Base-by-base conservation (phyloP, 2,113 vertebrate genomes). In the Elephantulus edwardii region DNA sequence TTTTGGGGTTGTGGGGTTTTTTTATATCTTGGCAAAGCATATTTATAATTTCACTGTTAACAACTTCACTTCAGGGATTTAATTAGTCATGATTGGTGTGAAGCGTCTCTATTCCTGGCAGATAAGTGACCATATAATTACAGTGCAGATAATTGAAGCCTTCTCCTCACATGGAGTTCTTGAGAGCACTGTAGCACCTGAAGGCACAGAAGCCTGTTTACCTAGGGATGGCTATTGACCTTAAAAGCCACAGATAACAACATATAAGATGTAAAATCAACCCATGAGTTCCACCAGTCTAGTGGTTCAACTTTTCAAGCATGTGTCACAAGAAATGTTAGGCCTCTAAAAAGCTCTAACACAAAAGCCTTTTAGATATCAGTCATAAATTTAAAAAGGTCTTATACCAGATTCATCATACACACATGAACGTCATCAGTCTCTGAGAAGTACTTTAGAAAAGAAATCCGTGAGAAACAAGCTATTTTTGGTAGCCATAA, bases 11-110 rank as follows among this genome's bases (percentile, higher is more conserved):
- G 54, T 56, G 24, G 26, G 16, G 11, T 66, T 88, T 91, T 88
- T 52, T 5, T n/a, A 52, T 38, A 89, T 77, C 5, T 86, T 91
- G 40, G 16, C 6, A 30, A 83, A 76, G 2, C 9, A 83, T 80
- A 88, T 38, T 82, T 93, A n/a, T 72, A 58, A 88, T 90, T 81
- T 75, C 76, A 48, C 35, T 35, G 66, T 38, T 81, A 56, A 48
- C 2, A 50, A 24, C 4, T 91, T 75, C 44, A 84, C 38, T 33
- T 94, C n/a, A 42, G 17, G 82, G 68, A 84, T 72, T 74, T 78
- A 87, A 70, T 77, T 70, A 74, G 26, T 83, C 26, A 38, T 74
- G 75, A 75, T 33, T 75, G 1, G 71, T 52, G 3, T 93, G n/a
- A 84, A 54, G 10, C 44, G 48, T 28, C 64, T 82, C 33, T 78